These are phyloP conservation scores for Glaucidium brasilianum DNA, from an alignment of 2,113 vertebrate genomes.

Conservation along the genomic window DNA sequence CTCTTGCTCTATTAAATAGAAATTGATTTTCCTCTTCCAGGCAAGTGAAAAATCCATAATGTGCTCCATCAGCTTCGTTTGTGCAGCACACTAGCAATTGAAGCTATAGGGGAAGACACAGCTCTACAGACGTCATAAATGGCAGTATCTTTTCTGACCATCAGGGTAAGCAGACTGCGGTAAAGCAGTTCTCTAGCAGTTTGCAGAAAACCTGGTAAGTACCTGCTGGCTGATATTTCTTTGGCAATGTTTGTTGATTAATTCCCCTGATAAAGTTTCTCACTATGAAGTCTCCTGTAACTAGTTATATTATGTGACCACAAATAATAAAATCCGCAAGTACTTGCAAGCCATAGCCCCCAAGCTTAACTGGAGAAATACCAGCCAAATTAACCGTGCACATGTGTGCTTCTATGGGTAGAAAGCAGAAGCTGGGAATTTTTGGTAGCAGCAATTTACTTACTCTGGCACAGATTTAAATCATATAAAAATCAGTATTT, in stretches of 20 bases:
- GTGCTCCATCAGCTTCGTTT: conserved; percentile 3
- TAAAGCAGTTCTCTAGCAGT: not conserved
- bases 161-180: not conserved
- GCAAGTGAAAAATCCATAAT: conserved; percentile 49
- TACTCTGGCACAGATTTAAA: not conserved
- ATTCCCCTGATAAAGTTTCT: not conserved
- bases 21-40: conserved; percentile 39
- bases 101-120: not conserved
- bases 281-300: not conserved
- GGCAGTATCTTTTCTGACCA: not conserved
- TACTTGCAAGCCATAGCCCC: not conserved
- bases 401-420: not conserved
- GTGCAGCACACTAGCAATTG: not conserved
- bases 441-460: not conserved
- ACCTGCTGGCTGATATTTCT: not conserved
- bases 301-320: not conserved
- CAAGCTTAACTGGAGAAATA: not conserved
- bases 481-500: not conserved
- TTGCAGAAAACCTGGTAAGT: not conserved
- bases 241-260: not conserved
- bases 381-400: not conserved
- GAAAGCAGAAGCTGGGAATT: not conserved
- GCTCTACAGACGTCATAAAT: not conserved
- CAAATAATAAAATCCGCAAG: not conserved
- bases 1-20: conserved; percentile 3